These are phyloP conservation scores for Drosophila setifemur DNA, from an alignment of 1,140 invertebrate genomes.

Conservation along the genomic window DNA sequence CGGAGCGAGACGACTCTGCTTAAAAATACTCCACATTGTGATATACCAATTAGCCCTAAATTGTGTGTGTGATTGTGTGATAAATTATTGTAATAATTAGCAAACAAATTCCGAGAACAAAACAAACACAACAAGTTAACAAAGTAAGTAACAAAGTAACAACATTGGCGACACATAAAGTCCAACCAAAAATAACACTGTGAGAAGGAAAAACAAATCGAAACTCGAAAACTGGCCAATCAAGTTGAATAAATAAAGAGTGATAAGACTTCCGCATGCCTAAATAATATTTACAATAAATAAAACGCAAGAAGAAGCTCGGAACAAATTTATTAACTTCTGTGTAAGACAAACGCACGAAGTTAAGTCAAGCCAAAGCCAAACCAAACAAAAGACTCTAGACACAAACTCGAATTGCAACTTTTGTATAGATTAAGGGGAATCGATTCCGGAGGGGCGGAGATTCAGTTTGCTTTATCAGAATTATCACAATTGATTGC, in stretches of 20 bases:
- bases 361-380: slow-evolving; percentile 13
- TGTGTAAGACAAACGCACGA: slow-evolving; percentile 37
- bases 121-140: slow-evolving; percentile 16
- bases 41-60: slow-evolving; percentile 57
- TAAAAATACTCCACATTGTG: slow-evolving; percentile 43
- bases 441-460: slow-evolving; percentile 10
- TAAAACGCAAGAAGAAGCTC: slow-evolving; percentile 32
- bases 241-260: slow-evolving; percentile 52
- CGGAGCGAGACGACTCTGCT: slow-evolving; percentile 27
- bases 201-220: slow-evolving; percentile 6
- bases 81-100: slow-evolving; percentile 51
- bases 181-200: slow-evolving; percentile 17
- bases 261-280: slow-evolving; percentile 79
- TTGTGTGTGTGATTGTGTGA: slow-evolving; percentile 64
- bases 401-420: slow-evolving; percentile 55
- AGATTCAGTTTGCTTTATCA: slow-evolving; percentile 19
- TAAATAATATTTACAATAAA: slow-evolving; percentile 71
- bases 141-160: slow-evolving; percentile 65
- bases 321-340: slow-evolving; percentile 43
- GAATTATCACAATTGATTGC: slow-evolving; percentile 66
- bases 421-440: slow-evolving; percentile 19
- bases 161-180: slow-evolving; percentile 6
- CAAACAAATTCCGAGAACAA: slow-evolving; percentile 40
- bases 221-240: slow-evolving; percentile 51
- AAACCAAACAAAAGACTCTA: slow-evolving; percentile 57